Conservation (phyloP, 1,140 invertebrate genomes). For the Musca domestica region DNA sequence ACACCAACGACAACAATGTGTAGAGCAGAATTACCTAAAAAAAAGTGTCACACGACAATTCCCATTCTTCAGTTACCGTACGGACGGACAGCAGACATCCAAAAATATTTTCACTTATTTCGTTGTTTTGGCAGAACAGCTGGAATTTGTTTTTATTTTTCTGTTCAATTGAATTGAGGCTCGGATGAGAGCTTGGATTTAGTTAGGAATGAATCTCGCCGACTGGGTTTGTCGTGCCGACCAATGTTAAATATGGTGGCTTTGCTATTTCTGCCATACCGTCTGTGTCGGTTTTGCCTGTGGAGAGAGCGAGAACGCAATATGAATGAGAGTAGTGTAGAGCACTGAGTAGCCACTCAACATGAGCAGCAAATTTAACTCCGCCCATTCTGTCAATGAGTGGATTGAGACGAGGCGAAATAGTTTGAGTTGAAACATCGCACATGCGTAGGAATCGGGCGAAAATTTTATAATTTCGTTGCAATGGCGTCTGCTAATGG, state of each 20-base stretch:
- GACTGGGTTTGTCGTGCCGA: neutral
- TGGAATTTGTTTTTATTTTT: constrained; percentile 8
- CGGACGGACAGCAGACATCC: too few species aligned
- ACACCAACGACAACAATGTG: neutral
- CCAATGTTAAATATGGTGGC: neutral
- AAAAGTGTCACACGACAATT: constrained; percentile 11
- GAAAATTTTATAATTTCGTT: neutral
- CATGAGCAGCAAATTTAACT: neutral
- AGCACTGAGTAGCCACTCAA: neutral
- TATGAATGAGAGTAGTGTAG: too few species aligned
- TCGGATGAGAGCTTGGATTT: neutral
- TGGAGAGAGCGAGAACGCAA: too few species aligned
- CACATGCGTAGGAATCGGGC: neutral
- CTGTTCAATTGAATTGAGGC: neutral
- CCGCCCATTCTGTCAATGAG: neutral
- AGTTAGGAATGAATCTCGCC: neutral
- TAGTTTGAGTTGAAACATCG: neutral
- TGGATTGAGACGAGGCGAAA: neutral
- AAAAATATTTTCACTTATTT: too few species aligned
- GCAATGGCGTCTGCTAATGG: neutral
- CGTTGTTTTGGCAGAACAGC: constrained; percentile 10
- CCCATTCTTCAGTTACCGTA: neutral
- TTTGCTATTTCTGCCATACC: too few species aligned
- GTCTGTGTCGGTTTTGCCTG: too few species aligned
- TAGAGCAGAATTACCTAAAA: too few species aligned